Conservation (phyloP, 37 sponge, comb jelly and placozoan species). For the Beroe ovata region DNA sequence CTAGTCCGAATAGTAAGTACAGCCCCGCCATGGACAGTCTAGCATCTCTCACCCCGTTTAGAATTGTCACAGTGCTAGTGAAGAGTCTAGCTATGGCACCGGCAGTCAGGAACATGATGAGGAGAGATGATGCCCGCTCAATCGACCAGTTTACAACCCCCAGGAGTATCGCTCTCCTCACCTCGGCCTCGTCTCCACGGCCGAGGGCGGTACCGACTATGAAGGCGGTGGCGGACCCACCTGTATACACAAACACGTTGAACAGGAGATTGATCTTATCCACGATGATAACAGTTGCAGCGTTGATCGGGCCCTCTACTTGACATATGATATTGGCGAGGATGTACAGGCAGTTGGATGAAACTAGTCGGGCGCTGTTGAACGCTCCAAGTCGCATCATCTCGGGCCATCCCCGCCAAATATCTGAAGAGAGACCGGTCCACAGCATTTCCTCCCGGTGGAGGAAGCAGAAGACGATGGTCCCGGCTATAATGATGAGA, state of each 20-base stretch:
- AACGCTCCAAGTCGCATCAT: not conserved
- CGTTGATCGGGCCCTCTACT: not conserved
- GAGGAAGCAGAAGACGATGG: not conserved
- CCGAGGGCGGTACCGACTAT: not conserved
- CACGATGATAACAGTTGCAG: not conserved
- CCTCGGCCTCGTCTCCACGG: not conserved
- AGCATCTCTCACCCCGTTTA: not conserved
- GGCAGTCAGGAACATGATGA: not conserved
- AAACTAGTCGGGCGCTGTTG: not conserved
- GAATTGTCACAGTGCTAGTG: not conserved
- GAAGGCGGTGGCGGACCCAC: not conserved
- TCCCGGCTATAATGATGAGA: not conserved
- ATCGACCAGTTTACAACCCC: not conserved
- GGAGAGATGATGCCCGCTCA: not conserved
- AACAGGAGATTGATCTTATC: not conserved
- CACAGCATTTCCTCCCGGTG: not conserved
- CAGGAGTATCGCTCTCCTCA: not conserved
- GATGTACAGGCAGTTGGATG: not conserved
- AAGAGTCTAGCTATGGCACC: not conserved
- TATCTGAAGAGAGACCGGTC: not conserved
- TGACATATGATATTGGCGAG: not conserved
- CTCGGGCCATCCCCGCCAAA: not conserved
- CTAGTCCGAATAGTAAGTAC: not conserved
- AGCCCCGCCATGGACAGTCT: not conserved
- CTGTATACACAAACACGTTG: not conserved